These are phyloP conservation scores for Naja naja DNA, from an alignment of 2,113 vertebrate genomes.

Conservation along the genomic window DNA sequence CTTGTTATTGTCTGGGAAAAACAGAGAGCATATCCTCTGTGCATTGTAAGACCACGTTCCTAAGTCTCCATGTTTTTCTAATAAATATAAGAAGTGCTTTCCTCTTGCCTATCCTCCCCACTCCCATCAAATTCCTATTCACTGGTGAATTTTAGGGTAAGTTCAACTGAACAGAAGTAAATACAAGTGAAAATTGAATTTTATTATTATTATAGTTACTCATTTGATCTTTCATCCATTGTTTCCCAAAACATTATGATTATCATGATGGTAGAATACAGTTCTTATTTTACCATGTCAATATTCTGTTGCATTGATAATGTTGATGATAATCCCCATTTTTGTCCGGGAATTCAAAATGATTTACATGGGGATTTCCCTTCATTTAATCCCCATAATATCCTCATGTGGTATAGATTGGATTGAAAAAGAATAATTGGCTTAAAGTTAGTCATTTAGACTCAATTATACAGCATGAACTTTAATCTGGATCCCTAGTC, in stretches of 20 bases:
- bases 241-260: neutral
- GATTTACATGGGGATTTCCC: neutral
- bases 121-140: neutral
- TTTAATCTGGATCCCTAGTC: neutral
- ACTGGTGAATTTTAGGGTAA: neutral
- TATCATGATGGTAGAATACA: neutral
- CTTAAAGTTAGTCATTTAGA: neutral
- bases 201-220: neutral
- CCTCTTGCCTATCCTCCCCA: neutral
- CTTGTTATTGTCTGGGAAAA: neutral
- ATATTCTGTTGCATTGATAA: neutral
- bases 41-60: neutral
- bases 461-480: neutral
- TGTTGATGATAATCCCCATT: neutral
- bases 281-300: neutral
- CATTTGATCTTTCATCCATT: neutral
- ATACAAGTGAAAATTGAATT: neutral
- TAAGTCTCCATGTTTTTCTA: neutral
- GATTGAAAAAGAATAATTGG: neutral
- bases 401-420: neutral
- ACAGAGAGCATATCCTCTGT: neutral
- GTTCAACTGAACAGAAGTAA: neutral
- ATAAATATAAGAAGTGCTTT: neutral
- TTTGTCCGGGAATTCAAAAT: neutral
- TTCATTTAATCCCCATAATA: neutral